A percentile compares a stretch with the other conserved stretches of the same genome.
Evolutionary conservation across 2,797 vertebrate species (phyloP).

Genomic region (Malacoraja senta): DNA sequence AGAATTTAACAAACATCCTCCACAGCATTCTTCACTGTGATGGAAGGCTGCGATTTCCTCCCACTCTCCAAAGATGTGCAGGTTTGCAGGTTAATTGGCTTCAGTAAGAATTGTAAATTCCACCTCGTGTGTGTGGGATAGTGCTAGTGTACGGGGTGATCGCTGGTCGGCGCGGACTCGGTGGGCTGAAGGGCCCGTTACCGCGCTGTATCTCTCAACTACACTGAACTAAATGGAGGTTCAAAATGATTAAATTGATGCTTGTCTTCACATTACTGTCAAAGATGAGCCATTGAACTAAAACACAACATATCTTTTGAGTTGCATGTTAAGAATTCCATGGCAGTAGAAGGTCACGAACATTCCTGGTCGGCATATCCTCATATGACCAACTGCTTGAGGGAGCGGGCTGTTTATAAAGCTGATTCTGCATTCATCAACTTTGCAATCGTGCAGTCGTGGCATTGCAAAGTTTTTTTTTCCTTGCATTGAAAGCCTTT

Average conservation of each 20-base stretch:
- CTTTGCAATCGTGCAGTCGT: background rate
- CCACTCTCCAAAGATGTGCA: too few species aligned
- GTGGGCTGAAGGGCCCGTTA: too few species aligned
- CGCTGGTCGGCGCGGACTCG: too few species aligned
- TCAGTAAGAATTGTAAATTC: too few species aligned
- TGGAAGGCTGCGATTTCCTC: too few species aligned
- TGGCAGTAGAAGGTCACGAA: background rate
- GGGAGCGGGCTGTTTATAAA: background rate
- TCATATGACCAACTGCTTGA: background rate
- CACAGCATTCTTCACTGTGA: too few species aligned
- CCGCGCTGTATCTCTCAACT: too few species aligned
- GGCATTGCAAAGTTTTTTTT: background rate
- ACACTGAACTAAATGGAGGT: background rate
- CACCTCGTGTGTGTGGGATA: too few species aligned
- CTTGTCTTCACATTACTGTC: background rate
- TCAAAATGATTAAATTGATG: background rate
- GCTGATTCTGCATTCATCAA: background rate
- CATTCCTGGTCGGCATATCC: background rate
- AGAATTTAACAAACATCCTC: too few species aligned
- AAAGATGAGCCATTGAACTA: background rate
- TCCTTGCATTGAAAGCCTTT: background rate
- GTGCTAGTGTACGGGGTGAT: too few species aligned
- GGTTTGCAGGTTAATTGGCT: too few species aligned
- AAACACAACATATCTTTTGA: background rate
- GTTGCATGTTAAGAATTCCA: background rate